Evolutionary conservation across 2,797 vertebrate species (phyloP), one percentile per base, ranked within the genome.

Genomic region (Taenioides sp.): DNA sequence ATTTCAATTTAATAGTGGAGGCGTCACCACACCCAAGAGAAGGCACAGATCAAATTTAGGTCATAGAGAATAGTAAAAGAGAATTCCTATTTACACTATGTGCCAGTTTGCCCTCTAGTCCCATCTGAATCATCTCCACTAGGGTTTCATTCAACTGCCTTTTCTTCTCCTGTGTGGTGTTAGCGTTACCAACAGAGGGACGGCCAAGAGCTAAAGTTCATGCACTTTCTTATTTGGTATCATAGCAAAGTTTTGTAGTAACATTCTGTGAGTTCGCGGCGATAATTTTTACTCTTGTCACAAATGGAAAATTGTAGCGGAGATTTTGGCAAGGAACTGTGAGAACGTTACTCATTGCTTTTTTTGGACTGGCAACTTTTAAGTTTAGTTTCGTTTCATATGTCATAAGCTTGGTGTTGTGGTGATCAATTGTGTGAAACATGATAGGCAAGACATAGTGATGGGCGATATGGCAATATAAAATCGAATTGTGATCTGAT

Each of bases 1-100:
- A 68, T 83, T 83, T 81, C 65, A 49, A 72, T 81, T 75, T 69
- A 83, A 71, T 67, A 73, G 60, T 49, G 73, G 71, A 81, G 47
- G 63, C 74, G 74, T 68, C 52, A 47, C 83, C 84, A 77, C 84
- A 34, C 84, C 85, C 77, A 76, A 58, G 54, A 77, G 43, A 17
- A 47, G 63, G 66, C 73, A 25, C 47, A 72, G 81, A 80, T 90
- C 81, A 79, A 65, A 80, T 92, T 87, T 67, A 80, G 75, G 76
- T 82, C 40, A 67, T 34, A 75, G 27, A 9, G 17, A 79, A 67
- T 69, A 43, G 71, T 70, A 31, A 65, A 37, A 76, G 37, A 69
- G 28, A 66, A 80, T 54, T 49, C 34, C 66, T 67, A 68, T 68
- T 65, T 59, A 28, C 14, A 6, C 14, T 28, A 5, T 71, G 72